Percentiles rank a stretch among this genome's conserved stretches.
These are phyloP conservation scores for Alouatta palliata DNA, from an alignment of 2,113 vertebrate species.

Conservation along the genomic window DNA sequence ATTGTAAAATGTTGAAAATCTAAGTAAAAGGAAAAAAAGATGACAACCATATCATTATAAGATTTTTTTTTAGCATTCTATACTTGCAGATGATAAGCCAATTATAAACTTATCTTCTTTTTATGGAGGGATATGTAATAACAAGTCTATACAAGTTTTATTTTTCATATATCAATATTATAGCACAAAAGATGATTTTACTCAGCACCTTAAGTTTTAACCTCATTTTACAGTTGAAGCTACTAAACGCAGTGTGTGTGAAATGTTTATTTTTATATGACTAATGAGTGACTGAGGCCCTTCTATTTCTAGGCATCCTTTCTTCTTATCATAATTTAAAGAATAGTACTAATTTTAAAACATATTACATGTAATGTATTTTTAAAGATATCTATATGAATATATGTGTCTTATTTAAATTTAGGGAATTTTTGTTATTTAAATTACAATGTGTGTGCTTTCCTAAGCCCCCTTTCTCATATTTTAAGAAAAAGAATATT, in stretches of 20 bases:
- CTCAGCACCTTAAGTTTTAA: neutral
- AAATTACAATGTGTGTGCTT: neutral
- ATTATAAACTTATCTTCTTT: neutral
- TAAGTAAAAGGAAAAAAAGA: neutral
- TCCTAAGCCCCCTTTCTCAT: neutral
- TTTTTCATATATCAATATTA: neutral
- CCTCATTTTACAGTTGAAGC: neutral
- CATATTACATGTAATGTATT: neutral
- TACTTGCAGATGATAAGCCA: neutral
- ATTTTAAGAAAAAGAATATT: constrained; percentile 46
- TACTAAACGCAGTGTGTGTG: neutral
- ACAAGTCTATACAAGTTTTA: neutral
- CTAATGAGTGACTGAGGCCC: neutral
- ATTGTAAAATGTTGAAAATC: neutral
- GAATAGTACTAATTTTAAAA: neutral
- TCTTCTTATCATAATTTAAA: neutral
- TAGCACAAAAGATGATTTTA: neutral
- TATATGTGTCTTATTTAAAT: neutral
- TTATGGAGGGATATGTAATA: neutral
- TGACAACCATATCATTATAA: neutral
- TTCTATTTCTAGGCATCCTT: neutral
- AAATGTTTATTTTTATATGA: constrained; percentile 5
- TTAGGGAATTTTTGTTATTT: neutral
- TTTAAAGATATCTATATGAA: neutral
- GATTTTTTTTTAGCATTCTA: neutral